Conservation (phyloP, 2,888 invertebrate genomes). For the Scaptomyza reducta region DNA sequence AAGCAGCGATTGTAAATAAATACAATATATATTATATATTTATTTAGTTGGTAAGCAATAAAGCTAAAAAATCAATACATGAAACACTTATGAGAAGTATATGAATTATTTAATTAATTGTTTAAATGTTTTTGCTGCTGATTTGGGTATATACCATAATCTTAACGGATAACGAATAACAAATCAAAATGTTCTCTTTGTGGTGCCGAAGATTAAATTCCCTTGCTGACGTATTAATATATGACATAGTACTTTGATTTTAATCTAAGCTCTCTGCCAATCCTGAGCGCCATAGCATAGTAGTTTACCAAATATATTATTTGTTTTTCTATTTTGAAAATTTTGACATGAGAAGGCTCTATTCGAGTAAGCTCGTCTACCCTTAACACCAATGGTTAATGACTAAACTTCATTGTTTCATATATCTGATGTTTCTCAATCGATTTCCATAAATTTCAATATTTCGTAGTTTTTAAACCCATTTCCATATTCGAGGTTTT, state of each 20-base stretch:
- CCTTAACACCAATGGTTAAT: no score
- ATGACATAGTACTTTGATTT: neutral
- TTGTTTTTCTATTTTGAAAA: no score
- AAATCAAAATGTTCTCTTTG: neutral
- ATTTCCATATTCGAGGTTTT: no score
- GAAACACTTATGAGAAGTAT: conserved; percentile 3
- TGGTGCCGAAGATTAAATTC: neutral
- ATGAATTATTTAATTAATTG: neutral
- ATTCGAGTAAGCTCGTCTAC: no score
- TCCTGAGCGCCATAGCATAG: neutral
- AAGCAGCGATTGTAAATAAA: conserved; percentile 58
- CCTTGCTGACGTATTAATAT: neutral
- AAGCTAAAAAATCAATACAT: conserved; percentile 11
- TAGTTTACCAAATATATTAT: neutral
- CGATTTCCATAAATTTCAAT: no score
- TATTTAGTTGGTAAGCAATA: conserved; percentile 43
- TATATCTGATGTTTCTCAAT: no score
- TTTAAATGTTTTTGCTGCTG: neutral
- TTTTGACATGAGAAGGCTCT: no score
- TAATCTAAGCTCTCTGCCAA: neutral
- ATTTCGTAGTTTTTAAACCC: no score
- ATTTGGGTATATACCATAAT: neutral
- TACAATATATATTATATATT: conserved; percentile 41
- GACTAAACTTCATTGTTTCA: no score
- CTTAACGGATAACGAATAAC: neutral